Base-by-base conservation (phyloP, 2,113 vertebrate species). In the Phocoena phocoena region DNA sequence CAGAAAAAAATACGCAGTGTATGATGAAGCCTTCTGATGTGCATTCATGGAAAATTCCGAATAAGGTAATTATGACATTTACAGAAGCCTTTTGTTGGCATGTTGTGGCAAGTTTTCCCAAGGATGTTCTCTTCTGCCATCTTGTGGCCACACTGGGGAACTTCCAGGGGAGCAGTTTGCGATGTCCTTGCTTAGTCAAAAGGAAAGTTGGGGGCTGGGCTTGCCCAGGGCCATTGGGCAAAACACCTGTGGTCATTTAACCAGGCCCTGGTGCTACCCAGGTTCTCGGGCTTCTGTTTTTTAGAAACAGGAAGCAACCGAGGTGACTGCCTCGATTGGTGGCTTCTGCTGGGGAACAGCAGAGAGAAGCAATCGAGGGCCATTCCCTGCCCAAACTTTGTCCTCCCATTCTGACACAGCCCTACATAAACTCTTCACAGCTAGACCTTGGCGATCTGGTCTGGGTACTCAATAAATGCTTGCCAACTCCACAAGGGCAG, bases 101-200 rank as follows among this genome's bases (percentile, higher is more conserved):
- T 1, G 7, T 36, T 15, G 44, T n/a, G 47, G 11, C 28, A 2
- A 50, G 31, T 28, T 58, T 71, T 20, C 41, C 17, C 25, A 62
- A 60, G 26, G 2, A 4, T 28, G 83, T 83, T 23, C 88, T 97
- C 63, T 60, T 82, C 77, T 68, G 98, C 95, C 96, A 89, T 28
- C 97, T 87, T 41, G 93, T 92, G 98, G 95, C 58, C 73, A 71
- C 13, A 0, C 4, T 1, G 8, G 58, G 36, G 62, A 76, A 95
- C 28, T 93, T 41, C 20, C 83, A 63, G 60, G 63, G n/a, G 26
- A 33, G 84, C 36, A 5, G 63, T 86, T 58, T 12, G 20, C 15
- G 8, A 2, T 68, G 26, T 36, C 58, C 6, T 67, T 15, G 14
- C 28, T 96, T 41, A 5, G 70, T 70, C 79, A 55, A 62, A 86